Evolutionary conservation across 2,888 invertebrate genomes (phyloP), one percentile per base, ranked within the genome.

Genomic region (Panorpa germanica): DNA sequence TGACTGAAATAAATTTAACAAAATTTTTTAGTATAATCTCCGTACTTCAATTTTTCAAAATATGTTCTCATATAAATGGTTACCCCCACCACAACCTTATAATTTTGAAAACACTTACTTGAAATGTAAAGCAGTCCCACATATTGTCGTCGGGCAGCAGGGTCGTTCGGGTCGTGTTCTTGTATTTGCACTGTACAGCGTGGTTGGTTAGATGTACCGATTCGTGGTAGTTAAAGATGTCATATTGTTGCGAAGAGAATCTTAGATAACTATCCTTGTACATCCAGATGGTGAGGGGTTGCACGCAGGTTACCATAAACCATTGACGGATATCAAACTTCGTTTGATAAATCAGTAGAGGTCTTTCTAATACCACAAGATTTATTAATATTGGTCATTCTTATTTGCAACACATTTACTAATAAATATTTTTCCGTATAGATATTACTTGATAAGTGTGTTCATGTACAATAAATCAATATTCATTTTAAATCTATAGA

Each of bases 301-400:
- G 82, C 45, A 83, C 80, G 49, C 76, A 81, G 1, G 90, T 86
- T 15, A 91, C 75, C 37, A 91, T 57, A 55, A 91, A 91, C 91
- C 91, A 91, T 53, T 91, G 91, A 4, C 91, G 66, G 41, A 91
- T 90, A 53, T 91, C 91, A 49, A 91, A 91, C 57, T 91, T 91
- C 2, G 88, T 88, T 44, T 80, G 68, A 54, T 88, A 77, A 39
- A 91, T 73, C 26, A 88, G 68, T 30, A 91, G 56, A 1, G 91
- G 91, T 35, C 74, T 70, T 59, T 91, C 90, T 86, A 60, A 37
- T 63, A 63, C 35, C 32, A 38, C 41, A 39, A 34, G n/a, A n/a
- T 18, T 6, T 9, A 15, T n/a, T n/a, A n/a, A n/a, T n/a, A n/a
- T n/a, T n/a, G n/a, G n/a, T n/a, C n/a, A n/a, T n/a, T n/a, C n/a